Evolutionary conservation across 2,888 invertebrate genomes (phyloP).

Genomic region (Amaurobius ferox): DNA sequence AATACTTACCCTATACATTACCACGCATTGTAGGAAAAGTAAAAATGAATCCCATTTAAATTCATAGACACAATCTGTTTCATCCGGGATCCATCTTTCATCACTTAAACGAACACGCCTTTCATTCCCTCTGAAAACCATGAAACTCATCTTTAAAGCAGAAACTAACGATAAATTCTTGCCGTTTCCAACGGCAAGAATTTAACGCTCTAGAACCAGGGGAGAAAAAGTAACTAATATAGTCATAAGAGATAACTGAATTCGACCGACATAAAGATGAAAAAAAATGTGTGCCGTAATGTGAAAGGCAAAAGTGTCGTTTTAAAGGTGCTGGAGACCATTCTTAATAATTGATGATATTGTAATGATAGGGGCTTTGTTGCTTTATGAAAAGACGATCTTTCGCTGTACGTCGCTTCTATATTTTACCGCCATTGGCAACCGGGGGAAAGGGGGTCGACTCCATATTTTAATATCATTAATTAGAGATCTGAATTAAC

Average conservation of each 20-base stretch:
- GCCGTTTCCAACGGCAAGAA: background rate
- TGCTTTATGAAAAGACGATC: constrained; percentile 36
- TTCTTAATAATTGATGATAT: constrained; percentile 57
- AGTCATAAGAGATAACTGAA: background rate
- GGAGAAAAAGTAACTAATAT: background rate
- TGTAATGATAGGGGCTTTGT: constrained; percentile 60
- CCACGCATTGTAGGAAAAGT: too few relatives aligned
- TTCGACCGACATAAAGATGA: background rate
- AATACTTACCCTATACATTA: too few relatives aligned
- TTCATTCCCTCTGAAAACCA: background rate
- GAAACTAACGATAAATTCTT: background rate
- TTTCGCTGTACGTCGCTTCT: constrained; percentile 21
- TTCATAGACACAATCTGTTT: too few relatives aligned
- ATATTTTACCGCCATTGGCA: constrained; percentile 19
- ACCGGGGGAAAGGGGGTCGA: constrained; percentile 3
- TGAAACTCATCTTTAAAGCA: background rate
- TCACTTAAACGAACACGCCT: too few relatives aligned
- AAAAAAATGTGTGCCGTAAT: background rate
- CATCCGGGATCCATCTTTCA: too few relatives aligned
- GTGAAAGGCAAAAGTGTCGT: constrained; percentile 14
- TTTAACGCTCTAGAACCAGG: background rate
- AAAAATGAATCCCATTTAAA: too few relatives aligned
- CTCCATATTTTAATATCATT: background rate
- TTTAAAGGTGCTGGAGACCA: constrained; percentile 22
- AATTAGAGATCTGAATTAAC: too few relatives aligned